Base-by-base conservation (phyloP, 2,888 invertebrate species). In the Mesoligia furuncula region DNA sequence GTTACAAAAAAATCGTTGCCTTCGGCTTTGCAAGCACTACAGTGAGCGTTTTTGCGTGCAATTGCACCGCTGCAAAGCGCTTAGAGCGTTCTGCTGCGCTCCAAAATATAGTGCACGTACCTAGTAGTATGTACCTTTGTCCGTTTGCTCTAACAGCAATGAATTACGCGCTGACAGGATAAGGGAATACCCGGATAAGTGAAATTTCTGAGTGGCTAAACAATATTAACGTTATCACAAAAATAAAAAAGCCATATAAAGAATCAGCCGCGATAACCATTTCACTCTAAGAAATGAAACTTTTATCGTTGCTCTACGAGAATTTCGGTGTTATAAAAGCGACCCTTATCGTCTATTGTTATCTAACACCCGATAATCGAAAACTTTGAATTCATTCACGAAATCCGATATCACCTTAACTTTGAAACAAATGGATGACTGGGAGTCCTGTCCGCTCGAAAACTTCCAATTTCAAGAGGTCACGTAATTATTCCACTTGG, bases 381-480 rank as follows among this genome's bases (percentile, higher is more conserved):
- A 91, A 90, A 89, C 85, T 90, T 89, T 80, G 85, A 89, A 89
- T 90, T 90, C 90, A 91, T 92, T 93, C 88, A 89, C 78, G 93
- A 89, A 93, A 94, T 90, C 84, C 87, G 92, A 95, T 94, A 93
- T 84, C 88, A 90, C 88, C 89, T 87, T 89, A 86, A 90, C 90
- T 91, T 89, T 84, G 83, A 82, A 90, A 92, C 90, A 91, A 91
- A 92, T 91, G 90, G 92, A 92, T 92, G 90, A 91, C 89, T 90
- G 45, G 67, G 59, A 84, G 88, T 89, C 88, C 84, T 83, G 87
- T 86, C 86, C 85, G 87, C 80, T 86, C 81, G 83, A 90, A 88
- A 90, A 90, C 91, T 93, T 92, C 91, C 90, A 91, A 92, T 93
- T 92, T 91, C 81, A 89, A 91, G 91, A 95, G 95, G 94, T 94